phyloP scores from a whole-genome alignment of 30 jellyfish, hydroid and myxozoan species.

The Hydra vulgaris region DNA sequence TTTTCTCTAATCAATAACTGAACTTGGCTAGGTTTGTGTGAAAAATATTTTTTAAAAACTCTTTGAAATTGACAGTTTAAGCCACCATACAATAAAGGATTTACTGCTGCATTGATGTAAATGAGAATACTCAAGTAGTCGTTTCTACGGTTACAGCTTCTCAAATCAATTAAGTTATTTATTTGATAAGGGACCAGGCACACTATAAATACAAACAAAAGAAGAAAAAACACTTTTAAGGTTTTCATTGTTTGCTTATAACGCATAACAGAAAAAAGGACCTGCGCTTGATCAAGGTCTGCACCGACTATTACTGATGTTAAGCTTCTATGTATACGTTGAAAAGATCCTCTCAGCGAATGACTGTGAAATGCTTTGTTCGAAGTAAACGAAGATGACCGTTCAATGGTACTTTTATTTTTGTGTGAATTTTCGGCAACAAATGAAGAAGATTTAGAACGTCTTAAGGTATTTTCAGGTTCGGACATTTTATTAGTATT shows the following conservation, averaged over 20 bases:
- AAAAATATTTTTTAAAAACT: constrained; percentile 11
- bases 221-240: constrained; percentile 1
- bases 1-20: neutral
- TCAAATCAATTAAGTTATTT: neutral
- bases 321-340: constrained; percentile 18
- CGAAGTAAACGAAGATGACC: neutral
- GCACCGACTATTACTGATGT: constrained; percentile 17
- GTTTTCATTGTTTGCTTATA: constrained; percentile 27
- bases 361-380: neutral
- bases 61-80: constrained; percentile 10
- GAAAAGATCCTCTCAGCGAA: constrained; percentile 12
- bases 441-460: neutral
- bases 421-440: neutral
- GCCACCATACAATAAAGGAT: constrained; percentile 22
- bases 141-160: neutral
- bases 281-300: constrained; percentile 8
- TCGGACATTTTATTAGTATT: too few species aligned
- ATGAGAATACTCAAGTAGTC: neutral
- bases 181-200: constrained; percentile 26
- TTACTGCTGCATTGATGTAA: constrained; percentile 27
- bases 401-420: neutral
- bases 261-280: constrained; percentile 9
- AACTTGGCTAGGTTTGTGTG: neutral
- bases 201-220: constrained; percentile 14
- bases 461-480: neutral